Percentiles rank a stretch among this genome's conserved stretches.
Conservation (phyloP, 2,113 vertebrate genomes). For the Podilymbus podiceps region DNA sequence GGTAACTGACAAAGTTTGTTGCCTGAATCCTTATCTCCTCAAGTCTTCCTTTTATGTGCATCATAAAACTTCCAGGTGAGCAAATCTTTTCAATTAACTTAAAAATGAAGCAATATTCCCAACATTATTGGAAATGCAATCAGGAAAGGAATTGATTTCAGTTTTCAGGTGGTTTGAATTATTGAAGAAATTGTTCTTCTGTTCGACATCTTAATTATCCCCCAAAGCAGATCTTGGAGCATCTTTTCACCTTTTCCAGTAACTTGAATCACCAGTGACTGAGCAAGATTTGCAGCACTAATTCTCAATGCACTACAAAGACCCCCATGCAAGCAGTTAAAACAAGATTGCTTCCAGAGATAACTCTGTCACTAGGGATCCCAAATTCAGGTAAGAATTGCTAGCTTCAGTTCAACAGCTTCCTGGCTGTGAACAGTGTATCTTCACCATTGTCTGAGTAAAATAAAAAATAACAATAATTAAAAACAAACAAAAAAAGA, state of each 20-base stretch:
- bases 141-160: neutral
- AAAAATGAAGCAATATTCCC: neutral
- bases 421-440: neutral
- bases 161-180: neutral
- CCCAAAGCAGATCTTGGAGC: neutral
- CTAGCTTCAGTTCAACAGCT: neutral
- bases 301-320: neutral
- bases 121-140: no score
- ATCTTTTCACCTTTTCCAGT: neutral
- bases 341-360: neutral
- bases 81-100: neutral
- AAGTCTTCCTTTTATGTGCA: neutral
- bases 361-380: neutral
- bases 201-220: neutral
- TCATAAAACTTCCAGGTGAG: neutral
- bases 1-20: neutral
- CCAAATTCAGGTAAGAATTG: neutral
- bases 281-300: neutral
- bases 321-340: neutral
- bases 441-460: neutral
- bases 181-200: neutral
- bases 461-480: neutral
- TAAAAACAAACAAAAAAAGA: neutral
- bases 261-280: neutral
- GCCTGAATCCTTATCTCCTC: neutral